Evolutionary conservation across 2,797 vertebrate species (phyloP).

Genomic region (Pseudomugil gertrudae): DNA sequence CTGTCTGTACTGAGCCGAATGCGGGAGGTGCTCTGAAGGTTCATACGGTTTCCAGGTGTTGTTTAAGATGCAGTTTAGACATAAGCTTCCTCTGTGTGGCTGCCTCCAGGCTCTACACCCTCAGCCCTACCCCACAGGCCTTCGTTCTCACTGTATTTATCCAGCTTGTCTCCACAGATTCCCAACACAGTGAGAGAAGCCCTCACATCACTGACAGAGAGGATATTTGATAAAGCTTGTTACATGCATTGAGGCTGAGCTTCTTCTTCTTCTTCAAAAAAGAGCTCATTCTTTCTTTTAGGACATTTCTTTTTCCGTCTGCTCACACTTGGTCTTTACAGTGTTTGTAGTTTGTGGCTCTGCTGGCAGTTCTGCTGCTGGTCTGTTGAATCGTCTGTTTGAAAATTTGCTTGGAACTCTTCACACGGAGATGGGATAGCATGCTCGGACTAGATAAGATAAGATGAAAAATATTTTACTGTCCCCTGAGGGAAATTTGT

Average conservation of each 20-base stretch:
- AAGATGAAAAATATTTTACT: not conserved
- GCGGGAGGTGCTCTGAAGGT: constrained; percentile 36
- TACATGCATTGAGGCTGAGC: constrained; percentile 26
- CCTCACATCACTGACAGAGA: constrained; percentile 43
- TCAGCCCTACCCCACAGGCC: constrained; percentile 25
- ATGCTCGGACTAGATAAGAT: not conserved
- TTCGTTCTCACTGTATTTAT: constrained; percentile 58
- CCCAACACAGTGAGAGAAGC: constrained; percentile 22
- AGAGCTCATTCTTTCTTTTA: constrained; percentile 15
- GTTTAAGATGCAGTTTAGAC: constrained; percentile 56
- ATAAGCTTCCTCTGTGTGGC: constrained; percentile 34
- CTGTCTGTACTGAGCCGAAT: constrained; percentile 26
- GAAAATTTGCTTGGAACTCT: not conserved
- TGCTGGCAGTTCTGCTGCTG: not conserved
- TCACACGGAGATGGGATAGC: not conserved
- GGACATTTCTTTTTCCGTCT: constrained; percentile 19
- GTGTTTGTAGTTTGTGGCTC: constrained; percentile 2
- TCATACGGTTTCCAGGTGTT: constrained; percentile 49
- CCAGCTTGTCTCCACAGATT: constrained; percentile 44
- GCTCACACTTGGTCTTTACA: constrained; percentile 16
- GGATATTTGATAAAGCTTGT: constrained; percentile 45
- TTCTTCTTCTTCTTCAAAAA: constrained; percentile 32
- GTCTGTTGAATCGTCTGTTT: constrained; percentile 2
- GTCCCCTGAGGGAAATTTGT: too few relatives aligned
- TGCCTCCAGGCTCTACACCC: constrained; percentile 51